Evolutionary conservation across 1,140 invertebrate genomes (phyloP).

Genomic region (Fopius arisanus): DNA sequence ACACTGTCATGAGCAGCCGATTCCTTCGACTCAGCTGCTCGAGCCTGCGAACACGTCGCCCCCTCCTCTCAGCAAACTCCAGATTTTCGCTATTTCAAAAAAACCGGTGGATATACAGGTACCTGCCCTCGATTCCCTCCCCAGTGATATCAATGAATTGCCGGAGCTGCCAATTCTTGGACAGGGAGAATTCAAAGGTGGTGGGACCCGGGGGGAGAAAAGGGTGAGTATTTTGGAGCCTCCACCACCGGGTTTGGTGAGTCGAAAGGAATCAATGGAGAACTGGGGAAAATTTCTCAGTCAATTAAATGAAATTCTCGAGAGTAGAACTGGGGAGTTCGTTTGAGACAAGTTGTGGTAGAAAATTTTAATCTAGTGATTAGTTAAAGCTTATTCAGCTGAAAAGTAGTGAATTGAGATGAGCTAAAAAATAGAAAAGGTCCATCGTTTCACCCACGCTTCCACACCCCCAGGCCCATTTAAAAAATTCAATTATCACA

Average conservation of each 20-base stretch:
- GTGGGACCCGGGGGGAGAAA: constrained; percentile 23
- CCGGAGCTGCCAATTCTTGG: constrained; percentile 51
- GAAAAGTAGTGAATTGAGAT: no score
- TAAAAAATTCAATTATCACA: background rate
- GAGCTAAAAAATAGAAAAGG: background rate
- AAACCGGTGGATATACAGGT: constrained; percentile 53
- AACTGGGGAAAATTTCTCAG: constrained; percentile 60
- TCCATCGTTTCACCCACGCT: background rate
- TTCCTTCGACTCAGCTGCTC: constrained; percentile 32
- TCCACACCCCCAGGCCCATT: background rate
- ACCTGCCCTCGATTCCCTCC: constrained; percentile 35
- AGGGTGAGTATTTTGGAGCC: constrained; percentile 59
- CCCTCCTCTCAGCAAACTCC: constrained; percentile 54
- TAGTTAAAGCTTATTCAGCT: no score
- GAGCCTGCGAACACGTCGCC: constrained; percentile 31
- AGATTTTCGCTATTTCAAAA: constrained; percentile 57
- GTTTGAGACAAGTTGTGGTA: constrained; percentile 40
- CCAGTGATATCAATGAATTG: constrained; percentile 48
- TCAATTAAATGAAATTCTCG: constrained; percentile 60
- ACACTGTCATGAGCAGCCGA: constrained; percentile 34
- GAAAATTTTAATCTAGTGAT: background rate
- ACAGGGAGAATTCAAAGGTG: constrained; percentile 35
- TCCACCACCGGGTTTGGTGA: constrained; percentile 56
- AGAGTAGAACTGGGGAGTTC: constrained; percentile 57
- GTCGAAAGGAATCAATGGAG: constrained; percentile 57